These are phyloP conservation scores for Eupithecia tripunctaria DNA, from an alignment of 2,888 invertebrate genomes.

Conservation along the genomic window DNA sequence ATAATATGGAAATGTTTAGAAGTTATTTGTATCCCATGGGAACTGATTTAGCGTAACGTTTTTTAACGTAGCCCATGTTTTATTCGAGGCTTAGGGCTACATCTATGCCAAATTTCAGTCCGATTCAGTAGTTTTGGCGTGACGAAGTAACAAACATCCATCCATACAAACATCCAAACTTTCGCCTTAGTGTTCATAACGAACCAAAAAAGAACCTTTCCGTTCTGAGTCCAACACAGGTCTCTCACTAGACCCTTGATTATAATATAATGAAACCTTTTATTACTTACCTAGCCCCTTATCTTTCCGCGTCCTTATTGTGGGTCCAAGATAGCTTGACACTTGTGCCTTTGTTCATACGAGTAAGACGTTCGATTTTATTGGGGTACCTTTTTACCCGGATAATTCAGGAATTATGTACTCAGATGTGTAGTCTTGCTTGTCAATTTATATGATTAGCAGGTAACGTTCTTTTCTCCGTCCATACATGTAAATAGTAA, in stretches of 20 bases:
- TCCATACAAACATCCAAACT: no score
- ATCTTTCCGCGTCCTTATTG: conserved; percentile 44
- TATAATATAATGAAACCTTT: conserved; percentile 58
- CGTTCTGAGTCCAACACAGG: conserved; percentile 20
- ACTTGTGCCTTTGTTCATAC: conserved; percentile 40
- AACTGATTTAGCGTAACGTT: no score
- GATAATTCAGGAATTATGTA: background rate
- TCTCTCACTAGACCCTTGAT: conserved; percentile 49
- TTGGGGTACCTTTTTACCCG: conserved; percentile 26
- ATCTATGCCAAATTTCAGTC: no score
- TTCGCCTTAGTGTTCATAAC: background rate
- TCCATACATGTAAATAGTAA: background rate
- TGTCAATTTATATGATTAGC: background rate
- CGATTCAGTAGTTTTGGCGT: no score
- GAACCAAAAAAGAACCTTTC: background rate
- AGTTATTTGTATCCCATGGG: no score
- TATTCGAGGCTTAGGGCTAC: no score
- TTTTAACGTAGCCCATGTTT: no score
- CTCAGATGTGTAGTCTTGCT: background rate
- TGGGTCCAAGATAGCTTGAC: conserved; percentile 33
- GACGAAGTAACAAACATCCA: no score
- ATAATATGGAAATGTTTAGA: no score
- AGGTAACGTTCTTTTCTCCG: background rate
- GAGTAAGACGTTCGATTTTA: conserved; percentile 34
- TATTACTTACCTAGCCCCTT: conserved; percentile 47